Conservation (phyloP, 2,113 vertebrate genomes). For the Brienomyrus longianalis region DNA sequence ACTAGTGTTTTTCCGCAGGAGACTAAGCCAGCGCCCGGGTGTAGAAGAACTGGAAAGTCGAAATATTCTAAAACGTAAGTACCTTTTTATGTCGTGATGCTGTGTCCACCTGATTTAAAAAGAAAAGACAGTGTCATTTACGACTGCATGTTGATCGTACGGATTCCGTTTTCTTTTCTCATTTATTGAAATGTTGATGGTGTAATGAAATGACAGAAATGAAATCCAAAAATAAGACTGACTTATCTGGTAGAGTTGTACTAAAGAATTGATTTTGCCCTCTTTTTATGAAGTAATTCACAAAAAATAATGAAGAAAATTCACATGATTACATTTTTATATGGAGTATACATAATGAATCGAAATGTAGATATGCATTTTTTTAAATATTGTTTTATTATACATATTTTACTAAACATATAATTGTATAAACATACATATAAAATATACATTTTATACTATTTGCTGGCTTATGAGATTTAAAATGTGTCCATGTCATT, state of each 20-base stretch:
- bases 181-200: not conserved
- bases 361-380: not conserved
- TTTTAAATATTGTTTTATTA: not conserved
- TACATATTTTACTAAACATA: not conserved
- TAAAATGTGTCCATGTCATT: not conserved
- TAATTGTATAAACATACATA: not conserved
- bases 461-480: not conserved
- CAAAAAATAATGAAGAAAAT: not conserved
- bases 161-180: not conserved
- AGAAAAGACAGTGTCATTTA: not conserved
- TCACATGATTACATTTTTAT: not conserved
- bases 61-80: conserved; percentile 97
- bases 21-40: conserved; percentile 92
- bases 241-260: not conserved
- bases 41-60: conserved; percentile 95
- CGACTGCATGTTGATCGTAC: not conserved
- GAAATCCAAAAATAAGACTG: not conserved
- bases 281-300: not conserved
- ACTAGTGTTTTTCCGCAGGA: conserved; percentile 95
- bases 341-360: not conserved
- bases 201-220: not conserved
- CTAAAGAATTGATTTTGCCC: not conserved
- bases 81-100: not conserved
- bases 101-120: not conserved
- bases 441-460: not conserved